These are phyloP conservation scores for Limnephilus marmoratus DNA, from an alignment of 2,888 invertebrate species.

Conservation along the genomic window DNA sequence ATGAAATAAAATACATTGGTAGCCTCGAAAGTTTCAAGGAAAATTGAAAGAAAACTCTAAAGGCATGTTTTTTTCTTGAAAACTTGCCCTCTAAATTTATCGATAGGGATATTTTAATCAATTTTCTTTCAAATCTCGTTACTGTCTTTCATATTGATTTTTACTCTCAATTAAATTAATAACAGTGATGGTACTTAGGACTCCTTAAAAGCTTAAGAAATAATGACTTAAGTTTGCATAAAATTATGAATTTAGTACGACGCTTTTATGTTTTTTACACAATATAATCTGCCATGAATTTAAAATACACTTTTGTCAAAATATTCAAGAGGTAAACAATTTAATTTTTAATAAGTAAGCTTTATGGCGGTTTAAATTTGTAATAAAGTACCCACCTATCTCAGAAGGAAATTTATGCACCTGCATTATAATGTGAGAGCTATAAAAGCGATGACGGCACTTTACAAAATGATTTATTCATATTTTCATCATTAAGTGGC, in stretches of 20 bases:
- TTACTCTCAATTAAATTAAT: conserved; percentile 22
- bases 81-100: too few relatives aligned
- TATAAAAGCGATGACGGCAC: background rate
- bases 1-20: too few relatives aligned
- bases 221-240: conserved; percentile 32
- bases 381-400: background rate
- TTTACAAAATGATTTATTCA: background rate
- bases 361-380: background rate
- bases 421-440: background rate
- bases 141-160: conserved; percentile 14
- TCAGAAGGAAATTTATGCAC: background rate
- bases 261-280: conserved; percentile 13
- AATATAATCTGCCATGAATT: background rate
- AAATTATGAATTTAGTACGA: conserved; percentile 28
- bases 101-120: background rate
- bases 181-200: background rate
- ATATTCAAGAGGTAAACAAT: conserved; percentile 23
- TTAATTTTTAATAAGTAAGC: conserved; percentile 9
- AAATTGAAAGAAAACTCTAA: too few relatives aligned
- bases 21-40: too few relatives aligned
- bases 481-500: background rate
- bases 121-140: conserved; percentile 27
- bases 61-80: too few relatives aligned
- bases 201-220: conserved; percentile 35
- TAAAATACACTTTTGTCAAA: conserved; percentile 2